A percentile compares a stretch with the other conserved stretches of the same genome.
Conservation (phyloP, 2,888 invertebrate species). For the Ormyrus labotus region DNA sequence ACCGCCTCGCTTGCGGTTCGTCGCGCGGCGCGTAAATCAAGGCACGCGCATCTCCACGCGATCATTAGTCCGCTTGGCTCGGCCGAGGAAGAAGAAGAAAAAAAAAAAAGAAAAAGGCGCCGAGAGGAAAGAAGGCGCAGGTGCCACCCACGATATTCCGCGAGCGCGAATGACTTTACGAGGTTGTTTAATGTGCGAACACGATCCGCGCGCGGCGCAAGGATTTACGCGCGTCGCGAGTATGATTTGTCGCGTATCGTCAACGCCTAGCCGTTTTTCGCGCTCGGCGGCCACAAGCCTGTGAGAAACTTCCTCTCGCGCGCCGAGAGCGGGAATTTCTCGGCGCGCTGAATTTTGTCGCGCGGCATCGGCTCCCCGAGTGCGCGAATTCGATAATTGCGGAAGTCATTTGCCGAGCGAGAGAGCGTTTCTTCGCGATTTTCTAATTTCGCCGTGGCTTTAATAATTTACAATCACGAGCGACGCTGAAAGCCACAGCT, state of each 20-base stretch:
- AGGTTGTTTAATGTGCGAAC: slow-evolving; percentile 44
- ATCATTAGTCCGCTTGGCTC: slow-evolving; percentile 21
- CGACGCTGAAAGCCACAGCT: not conserved
- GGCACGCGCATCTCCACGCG: slow-evolving; percentile 6
- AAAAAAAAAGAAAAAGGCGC: not conserved
- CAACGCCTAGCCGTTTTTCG: not conserved
- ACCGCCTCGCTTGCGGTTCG: not conserved
- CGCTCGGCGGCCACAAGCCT: not conserved
- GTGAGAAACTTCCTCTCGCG: not conserved
- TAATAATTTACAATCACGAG: not conserved
- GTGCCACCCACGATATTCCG: slow-evolving; percentile 45
- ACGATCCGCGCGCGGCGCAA: slow-evolving; percentile 3
- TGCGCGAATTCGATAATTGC: slow-evolving; percentile 36
- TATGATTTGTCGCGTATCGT: slow-evolving; percentile 33
- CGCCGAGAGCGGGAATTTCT: not conserved
- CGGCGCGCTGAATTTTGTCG: slow-evolving; percentile 8
- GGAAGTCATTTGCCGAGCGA: slow-evolving; percentile 36
- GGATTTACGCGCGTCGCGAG: slow-evolving; percentile 43
- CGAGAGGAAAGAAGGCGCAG: slow-evolving; percentile 1
- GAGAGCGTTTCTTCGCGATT: not conserved
- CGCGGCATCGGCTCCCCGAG: not conserved
- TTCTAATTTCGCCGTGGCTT: not conserved
- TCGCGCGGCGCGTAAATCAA: slow-evolving; percentile 37
- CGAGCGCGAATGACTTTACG: slow-evolving; percentile 29
- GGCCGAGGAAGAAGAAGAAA: not conserved